Evolutionary conservation across 2,797 vertebrate species (phyloP).

Genomic region (Pipistrellus pipistrellus): DNA sequence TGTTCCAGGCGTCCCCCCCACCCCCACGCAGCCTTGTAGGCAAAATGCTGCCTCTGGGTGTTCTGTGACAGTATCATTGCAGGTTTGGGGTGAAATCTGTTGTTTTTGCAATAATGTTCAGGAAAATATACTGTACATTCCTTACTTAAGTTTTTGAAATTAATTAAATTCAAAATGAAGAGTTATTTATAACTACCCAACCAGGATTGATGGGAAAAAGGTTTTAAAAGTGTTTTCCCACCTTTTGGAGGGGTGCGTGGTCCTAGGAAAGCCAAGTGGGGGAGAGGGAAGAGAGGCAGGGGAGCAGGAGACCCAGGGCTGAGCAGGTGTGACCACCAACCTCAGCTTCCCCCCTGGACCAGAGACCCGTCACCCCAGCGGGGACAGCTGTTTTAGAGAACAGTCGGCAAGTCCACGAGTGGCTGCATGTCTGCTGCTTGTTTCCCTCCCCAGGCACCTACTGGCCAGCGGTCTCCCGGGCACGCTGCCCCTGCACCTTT

Average conservation of each 20-base stretch:
- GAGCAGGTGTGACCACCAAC: background rate
- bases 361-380: background rate
- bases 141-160: background rate
- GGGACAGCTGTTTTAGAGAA: background rate
- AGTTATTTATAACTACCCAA: background rate
- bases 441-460: background rate
- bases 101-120: background rate
- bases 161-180: slow-evolving; percentile 43
- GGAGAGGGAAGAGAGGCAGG: background rate
- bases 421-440: background rate
- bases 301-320: background rate
- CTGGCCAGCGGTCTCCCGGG: background rate
- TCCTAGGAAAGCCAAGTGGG: background rate
- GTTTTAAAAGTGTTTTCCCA: background rate
- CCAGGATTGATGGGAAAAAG: background rate
- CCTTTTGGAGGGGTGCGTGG: background rate
- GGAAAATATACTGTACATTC: background rate
- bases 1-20: background rate
- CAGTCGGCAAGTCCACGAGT: background rate
- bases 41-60: background rate
- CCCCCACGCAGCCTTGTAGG: background rate
- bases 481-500: background rate
- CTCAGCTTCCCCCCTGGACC: background rate
- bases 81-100: background rate
- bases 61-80: background rate